Evolutionary conservation across 2,888 invertebrate species (phyloP), one percentile per base, ranked within the genome.

Genomic region (Leptinotarsa peninsularis): DNA sequence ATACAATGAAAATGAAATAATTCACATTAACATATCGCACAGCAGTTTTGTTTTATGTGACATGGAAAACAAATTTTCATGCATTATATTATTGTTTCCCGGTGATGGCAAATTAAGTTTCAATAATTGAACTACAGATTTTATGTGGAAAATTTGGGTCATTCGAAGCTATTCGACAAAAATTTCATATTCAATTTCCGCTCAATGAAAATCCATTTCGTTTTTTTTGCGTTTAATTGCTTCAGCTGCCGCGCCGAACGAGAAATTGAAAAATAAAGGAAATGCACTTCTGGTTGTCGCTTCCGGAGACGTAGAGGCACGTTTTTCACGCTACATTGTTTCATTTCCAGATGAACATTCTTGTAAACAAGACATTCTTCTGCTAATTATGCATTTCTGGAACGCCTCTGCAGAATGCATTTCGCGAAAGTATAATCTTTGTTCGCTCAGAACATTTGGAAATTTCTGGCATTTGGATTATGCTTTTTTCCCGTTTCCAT

Each of bases 311-410:
- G 43, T 27, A 63, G n/a, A 17, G 43, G 63, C 33, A 43, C 63
- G 33, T 63, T 63, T 33, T 63, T 63, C 43, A 27, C 27, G 33
- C 43, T 10, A 63, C 63, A 33, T 63, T 33, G n/a, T 63, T 43
- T 5, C 18, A 3, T 63, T 63, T 63, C 43, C 4, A 63, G 43
- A 63, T n/a, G 43, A 63, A 63, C 63, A 63, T 63, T 63, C 63
- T 33, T 63, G 63, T 58, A 63, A 63, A 63, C 63, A 63, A 63
- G 63, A 63, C 43, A 17, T 63, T 33, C 33, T 43, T 5, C 33
- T 63, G 63, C 63, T 63, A 63, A 63, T 63, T 63, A 63, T 63
- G 63, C 63, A 63, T 23, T 27, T 60, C 60, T 23, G 60, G 23
- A 27, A 63, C 27, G 21, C n/a, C 63, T 63, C 33, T 33, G 27